Percentiles rank a stretch among this genome's conserved stretches.
These are phyloP conservation scores for Quiscalus mexicanus DNA, from an alignment of 2,113 vertebrate genomes.

Conservation along the genomic window DNA sequence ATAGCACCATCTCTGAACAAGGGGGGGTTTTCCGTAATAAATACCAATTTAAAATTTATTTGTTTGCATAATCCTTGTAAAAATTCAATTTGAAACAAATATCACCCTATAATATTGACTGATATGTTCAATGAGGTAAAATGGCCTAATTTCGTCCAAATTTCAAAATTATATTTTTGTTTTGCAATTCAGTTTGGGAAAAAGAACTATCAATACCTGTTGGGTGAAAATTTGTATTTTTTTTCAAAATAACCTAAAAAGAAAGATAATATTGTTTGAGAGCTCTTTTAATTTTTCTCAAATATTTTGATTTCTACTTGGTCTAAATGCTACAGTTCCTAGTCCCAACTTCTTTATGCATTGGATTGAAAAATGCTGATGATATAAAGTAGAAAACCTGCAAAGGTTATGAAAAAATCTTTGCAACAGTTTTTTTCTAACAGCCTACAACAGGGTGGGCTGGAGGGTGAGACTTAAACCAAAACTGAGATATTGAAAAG, in stretches of 20 bases:
- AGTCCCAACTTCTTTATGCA: not conserved
- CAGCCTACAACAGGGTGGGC: not conserved
- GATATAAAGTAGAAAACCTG: not conserved
- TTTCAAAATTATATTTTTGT: not conserved
- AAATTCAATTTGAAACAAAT: not conserved
- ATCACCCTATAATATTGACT: not conserved
- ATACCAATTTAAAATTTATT: not conserved
- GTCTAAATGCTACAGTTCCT: not conserved
- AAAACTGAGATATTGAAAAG: conserved; percentile 8
- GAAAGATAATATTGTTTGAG: not conserved
- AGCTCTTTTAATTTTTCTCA: not conserved
- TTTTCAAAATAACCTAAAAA: not conserved
- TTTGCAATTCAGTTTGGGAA: not conserved
- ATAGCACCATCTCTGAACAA: not conserved
- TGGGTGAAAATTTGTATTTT: not conserved
- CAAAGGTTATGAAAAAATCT: not conserved
- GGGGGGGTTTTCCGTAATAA: not conserved
- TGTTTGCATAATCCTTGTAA: not conserved
- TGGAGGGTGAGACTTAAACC: not conserved
- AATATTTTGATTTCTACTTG: not conserved
- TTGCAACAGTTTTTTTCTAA: not conserved
- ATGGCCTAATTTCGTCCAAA: not conserved
- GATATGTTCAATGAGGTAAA: not conserved
- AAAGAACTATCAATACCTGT: accelerated
- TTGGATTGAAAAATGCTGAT: not conserved